Percentiles rank a stretch among this genome's conserved stretches.
Conservation (phyloP, 2,797 vertebrate species). For the Chelon auratus region DNA sequence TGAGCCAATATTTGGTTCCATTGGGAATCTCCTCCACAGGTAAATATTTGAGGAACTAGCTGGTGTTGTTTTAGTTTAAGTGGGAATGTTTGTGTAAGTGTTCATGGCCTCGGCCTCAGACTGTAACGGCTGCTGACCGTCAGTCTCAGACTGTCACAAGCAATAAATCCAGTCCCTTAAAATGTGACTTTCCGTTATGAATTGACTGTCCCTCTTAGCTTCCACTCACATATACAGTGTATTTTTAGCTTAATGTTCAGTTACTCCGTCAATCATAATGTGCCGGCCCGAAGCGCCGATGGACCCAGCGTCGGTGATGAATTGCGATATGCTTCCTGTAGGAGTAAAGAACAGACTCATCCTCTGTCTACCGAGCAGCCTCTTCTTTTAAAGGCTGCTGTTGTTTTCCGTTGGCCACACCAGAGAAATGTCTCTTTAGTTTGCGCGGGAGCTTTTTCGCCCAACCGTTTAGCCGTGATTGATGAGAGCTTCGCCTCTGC, state of each 20-base stretch:
- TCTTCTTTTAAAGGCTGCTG: constrained; percentile 3
- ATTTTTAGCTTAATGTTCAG: constrained; percentile 41
- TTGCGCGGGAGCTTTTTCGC: constrained; percentile 16
- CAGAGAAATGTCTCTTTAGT: constrained; percentile 36
- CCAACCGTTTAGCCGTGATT: constrained; percentile 34
- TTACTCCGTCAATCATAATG: constrained; percentile 24
- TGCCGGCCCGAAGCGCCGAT: constrained; percentile 7
- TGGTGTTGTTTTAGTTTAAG: constrained; percentile 70
- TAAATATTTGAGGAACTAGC: constrained; percentile 69
- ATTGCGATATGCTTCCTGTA: constrained; percentile 7
- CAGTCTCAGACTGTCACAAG: constrained; percentile 32
- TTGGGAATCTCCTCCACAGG: constrained; percentile 51
- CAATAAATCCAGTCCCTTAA: constrained; percentile 28
- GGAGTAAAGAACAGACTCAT: constrained; percentile 31
- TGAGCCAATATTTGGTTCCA: constrained; percentile 66
- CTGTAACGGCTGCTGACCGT: neutral
- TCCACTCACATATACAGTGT: constrained; percentile 1
- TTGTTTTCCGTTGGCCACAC: constrained; percentile 43
- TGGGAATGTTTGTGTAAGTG: constrained; percentile 69
- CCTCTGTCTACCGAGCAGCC: constrained; percentile 25
- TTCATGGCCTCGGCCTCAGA: constrained; percentile 23
- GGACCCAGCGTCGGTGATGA: constrained; percentile 19
- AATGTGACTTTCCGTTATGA: constrained; percentile 49
- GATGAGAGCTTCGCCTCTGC: constrained; percentile 46
- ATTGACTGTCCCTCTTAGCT: constrained; percentile 36